Base-by-base conservation (phyloP, 2,888 invertebrate genomes). In the Xanthia togata region DNA sequence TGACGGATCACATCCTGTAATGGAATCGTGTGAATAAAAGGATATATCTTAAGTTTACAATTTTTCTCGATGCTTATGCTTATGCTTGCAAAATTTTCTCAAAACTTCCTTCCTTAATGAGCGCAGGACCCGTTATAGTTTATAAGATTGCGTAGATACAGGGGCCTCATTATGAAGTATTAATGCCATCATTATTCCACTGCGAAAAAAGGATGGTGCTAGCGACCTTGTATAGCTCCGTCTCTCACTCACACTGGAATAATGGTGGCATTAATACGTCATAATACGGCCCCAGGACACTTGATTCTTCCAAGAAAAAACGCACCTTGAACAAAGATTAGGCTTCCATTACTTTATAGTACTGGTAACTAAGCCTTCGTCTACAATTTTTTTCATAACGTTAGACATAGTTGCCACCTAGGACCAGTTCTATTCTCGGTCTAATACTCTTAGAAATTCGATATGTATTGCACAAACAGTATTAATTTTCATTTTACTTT, bases 401-500 rank as follows among this genome's bases (percentile, higher is more conserved):
- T 47, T 35, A 17, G 55, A 14, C 14, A 6, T 55, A 55, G n/a
- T 55, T 38, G 41, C 38, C 31, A 81, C 70, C 77, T 78, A 84
- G 73, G 57, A 76, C 72, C 41, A 75, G 81, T 73, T 81, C 41
- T 64, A 81, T 79, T 74, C 79, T 81, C 77, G 93, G 92, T 95
- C 93, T 89, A 93, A 90, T 95, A 93, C 89, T 82, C 87, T 89
- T 88, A 72, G 93, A 88, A 89, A 95, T 87, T 70, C 63, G 88
- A 96, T 93, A 95, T 86, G 78, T 89, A 89, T 96, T 96, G 91
- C 94, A 92, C 91, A 93, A 92, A 88, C 71, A 81, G 93, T 94
- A 94, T 96, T 92, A 89, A 90, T 95, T 96, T 96, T 93, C 96
- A 94, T 91, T 92, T 92, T 88, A 90, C 50, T 90, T 92, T 90